Base-by-base conservation (phyloP, 2,797 vertebrate genomes). In the Galago senegalensis region DNA sequence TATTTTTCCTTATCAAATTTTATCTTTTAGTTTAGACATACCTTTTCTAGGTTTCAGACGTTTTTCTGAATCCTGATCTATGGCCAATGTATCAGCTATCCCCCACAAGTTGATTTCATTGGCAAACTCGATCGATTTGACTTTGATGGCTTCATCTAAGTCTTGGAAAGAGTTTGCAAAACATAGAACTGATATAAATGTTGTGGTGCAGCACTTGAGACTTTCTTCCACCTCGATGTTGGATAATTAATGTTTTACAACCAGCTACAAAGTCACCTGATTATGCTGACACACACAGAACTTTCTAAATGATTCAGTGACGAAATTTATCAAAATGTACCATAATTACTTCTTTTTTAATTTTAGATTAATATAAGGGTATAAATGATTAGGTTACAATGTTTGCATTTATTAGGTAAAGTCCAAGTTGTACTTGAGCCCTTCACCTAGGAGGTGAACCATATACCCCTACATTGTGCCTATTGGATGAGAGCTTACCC, bases 261-360 rank as follows among this genome's bases (percentile, higher is more conserved):
- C 60, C 67, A 77, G 53, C 63, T 75, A 40, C 60, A 53, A 61
- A 77, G 83, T 76, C 79, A 81, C n/a, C 53, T 75, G 25, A 61
- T 61, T 67, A 25, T 60, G 23, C 37, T 16, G 29, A 69, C 25
- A 14, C 43, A 60, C 4, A 21, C 0, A 65, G 60, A 31, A 37
- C 67, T 83, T 73, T 72, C 27, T 23, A 95, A 88, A 79, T 69
- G 79, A 87, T 40, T 86, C 69, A n/a, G 43, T 25, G 23, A 40
- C 6, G 25, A 37, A 67, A 69, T 65, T 91, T 73, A 72, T 58
- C 83, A 61, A 49, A 46, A 16, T 21, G 61, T 37, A 16, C 40
- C 40, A 9, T 53, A 53, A 77, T n/a, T 27, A n/a, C 18, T 56
- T 89, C 63, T 61, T 72, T 72, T 53, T 53, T 53, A 53, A 53